phyloP scores from a whole-genome alignment of 2,113 vertebrate genomes.

The Oreotrochilus melanogaster region DNA sequence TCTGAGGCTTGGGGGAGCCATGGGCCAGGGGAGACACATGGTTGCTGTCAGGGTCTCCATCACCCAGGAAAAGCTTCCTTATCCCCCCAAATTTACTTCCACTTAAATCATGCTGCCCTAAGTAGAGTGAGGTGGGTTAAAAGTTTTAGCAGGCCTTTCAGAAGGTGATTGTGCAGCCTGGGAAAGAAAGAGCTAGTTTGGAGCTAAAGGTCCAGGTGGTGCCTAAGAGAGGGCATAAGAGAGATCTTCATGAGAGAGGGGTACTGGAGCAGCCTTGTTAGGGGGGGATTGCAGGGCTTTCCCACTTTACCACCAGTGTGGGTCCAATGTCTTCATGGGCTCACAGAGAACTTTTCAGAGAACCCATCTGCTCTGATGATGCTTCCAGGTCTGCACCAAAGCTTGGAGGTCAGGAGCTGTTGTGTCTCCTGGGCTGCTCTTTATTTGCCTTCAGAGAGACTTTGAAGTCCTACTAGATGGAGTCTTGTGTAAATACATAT shows the following conservation, averaged over 20 bases:
- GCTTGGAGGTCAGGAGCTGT: neutral
- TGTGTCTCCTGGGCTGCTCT: neutral
- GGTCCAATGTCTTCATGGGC: slow-evolving; percentile 58
- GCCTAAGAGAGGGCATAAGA: slow-evolving; percentile 39
- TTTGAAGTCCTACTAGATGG: slow-evolving; percentile 40
- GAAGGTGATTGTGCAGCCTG: slow-evolving; percentile 55
- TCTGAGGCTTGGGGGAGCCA: neutral
- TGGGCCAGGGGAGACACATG: accelerated
- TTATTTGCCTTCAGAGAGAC: slow-evolving; percentile 34
- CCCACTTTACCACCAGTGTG: slow-evolving; percentile 72
- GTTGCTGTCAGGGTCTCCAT: neutral
- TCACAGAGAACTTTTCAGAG: slow-evolving; percentile 65
- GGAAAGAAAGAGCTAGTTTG: slow-evolving; percentile 63
- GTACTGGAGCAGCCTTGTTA: slow-evolving; percentile 61
- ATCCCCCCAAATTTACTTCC: neutral
- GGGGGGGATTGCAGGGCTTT: slow-evolving; percentile 63
- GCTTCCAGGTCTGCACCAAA: neutral
- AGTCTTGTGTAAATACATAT: neutral
- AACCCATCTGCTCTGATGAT: neutral
- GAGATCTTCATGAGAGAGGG: slow-evolving; percentile 3
- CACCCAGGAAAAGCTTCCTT: neutral
- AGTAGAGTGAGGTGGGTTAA: slow-evolving; percentile 67
- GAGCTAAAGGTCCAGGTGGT: slow-evolving; percentile 63
- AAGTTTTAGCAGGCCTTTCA: slow-evolving; percentile 80
- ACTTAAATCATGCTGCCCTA: slow-evolving; percentile 79